Conservation (phyloP, 2,113 vertebrate species). For the Elachura formosa region DNA sequence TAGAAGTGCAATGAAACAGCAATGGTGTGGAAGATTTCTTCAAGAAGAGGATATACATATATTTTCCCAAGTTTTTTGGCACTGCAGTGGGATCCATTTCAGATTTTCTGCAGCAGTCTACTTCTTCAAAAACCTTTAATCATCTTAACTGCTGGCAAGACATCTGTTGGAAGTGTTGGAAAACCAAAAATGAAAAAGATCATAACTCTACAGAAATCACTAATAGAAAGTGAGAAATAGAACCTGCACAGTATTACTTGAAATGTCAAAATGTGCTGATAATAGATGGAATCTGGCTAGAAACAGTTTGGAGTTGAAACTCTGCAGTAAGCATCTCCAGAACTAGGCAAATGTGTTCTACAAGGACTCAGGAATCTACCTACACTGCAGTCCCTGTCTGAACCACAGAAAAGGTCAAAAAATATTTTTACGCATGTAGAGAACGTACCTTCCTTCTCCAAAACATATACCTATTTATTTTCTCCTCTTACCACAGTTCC, state of each 20-base stretch:
- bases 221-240: conserved; percentile 56
- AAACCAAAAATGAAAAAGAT: conserved; percentile 39
- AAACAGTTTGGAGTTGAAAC: background rate
- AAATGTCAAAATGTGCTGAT: conserved; percentile 35
- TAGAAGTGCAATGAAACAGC: background rate
- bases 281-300: conserved; percentile 50
- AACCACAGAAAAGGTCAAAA: background rate
- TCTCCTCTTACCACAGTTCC: background rate
- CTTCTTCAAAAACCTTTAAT: conserved; percentile 56
- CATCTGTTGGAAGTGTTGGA: conserved; percentile 34
- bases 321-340: background rate
- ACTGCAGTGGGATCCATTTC: conserved; percentile 5
- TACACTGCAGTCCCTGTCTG: background rate
- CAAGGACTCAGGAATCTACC: background rate
- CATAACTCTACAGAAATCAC: conserved; percentile 30
- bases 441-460: background rate
- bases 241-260: conserved; percentile 24
- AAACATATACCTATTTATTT: background rate
- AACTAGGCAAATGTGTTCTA: background rate
- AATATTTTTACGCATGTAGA: background rate
- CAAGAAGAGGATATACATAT: background rate
- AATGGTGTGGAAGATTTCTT: background rate
- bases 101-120: conserved; percentile 42
- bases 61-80: conserved; percentile 45
- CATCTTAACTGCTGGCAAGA: conserved; percentile 49